A percentile compares a stretch with the other conserved stretches of the same genome.
phyloP scores from a whole-genome alignment of 2,113 vertebrate genomes.

The Pachyramphus minor region DNA sequence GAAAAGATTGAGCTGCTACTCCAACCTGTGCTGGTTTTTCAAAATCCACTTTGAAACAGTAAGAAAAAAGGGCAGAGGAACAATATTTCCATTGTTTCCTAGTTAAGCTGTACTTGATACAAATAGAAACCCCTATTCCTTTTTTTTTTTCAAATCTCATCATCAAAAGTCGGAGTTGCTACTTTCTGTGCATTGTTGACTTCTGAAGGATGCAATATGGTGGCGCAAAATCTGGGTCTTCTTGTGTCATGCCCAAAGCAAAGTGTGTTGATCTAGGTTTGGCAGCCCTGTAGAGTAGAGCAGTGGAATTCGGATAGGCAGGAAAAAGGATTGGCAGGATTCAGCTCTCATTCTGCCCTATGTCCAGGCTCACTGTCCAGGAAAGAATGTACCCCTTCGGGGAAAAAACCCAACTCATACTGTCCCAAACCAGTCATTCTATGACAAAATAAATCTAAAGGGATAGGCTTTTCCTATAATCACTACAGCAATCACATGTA shows the following conservation, averaged over 20 bases:
- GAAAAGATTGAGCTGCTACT: background rate
- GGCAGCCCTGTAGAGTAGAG: background rate
- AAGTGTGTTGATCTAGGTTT: accelerated
- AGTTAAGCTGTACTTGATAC: background rate
- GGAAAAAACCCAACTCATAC: background rate
- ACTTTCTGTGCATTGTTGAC: background rate
- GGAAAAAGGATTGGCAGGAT: background rate
- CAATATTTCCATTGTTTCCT: background rate
- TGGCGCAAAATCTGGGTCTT: background rate
- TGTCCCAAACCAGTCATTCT: background rate
- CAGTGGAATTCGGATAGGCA: background rate
- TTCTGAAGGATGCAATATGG: background rate
- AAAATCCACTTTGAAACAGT: background rate
- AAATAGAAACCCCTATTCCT: background rate
- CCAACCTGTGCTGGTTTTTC: background rate
- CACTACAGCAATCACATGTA: background rate
- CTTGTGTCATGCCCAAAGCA: background rate
- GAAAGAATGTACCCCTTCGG: background rate
- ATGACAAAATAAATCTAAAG: background rate
- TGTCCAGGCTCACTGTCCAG: background rate
- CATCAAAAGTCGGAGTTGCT: background rate
- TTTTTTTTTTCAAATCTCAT: background rate
- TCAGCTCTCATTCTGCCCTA: background rate
- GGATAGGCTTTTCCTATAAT: background rate
- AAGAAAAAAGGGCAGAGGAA: background rate